Evolutionary conservation across 2,888 invertebrate species (phyloP).

Genomic region (Orthonevra nobilis): DNA sequence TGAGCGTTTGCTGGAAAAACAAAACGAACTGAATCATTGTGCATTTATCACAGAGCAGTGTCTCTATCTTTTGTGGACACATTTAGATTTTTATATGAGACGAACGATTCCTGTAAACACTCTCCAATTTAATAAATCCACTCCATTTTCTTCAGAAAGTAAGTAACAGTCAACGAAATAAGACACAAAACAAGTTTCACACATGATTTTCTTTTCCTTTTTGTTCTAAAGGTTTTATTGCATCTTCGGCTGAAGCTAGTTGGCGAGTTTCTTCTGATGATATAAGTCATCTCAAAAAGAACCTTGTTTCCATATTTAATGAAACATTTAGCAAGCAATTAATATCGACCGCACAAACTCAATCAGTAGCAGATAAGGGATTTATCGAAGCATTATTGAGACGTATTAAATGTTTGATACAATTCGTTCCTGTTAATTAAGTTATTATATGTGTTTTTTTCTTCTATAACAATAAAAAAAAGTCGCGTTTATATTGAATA

Average conservation of each 20-base stretch:
- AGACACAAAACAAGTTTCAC: too few relatives aligned
- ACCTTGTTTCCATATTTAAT: constrained; percentile 87
- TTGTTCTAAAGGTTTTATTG: constrained; percentile 77
- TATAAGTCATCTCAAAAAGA: constrained; percentile 85
- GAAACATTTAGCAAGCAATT: constrained; percentile 89
- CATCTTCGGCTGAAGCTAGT: constrained; percentile 80
- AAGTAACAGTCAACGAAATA: too few relatives aligned
- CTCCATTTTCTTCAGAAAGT: constrained; percentile 44
- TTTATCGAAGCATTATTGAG: constrained; percentile 88
- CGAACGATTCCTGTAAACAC: constrained; percentile 82
- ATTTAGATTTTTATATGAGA: constrained; percentile 86
- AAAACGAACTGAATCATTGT: constrained; percentile 83
- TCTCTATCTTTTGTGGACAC: constrained; percentile 88
- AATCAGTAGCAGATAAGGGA: constrained; percentile 84
- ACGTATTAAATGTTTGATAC: constrained; percentile 89
- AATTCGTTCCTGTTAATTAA: constrained; percentile 85
- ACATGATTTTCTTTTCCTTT: too few relatives aligned
- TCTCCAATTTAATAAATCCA: constrained; percentile 73
- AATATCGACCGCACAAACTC: constrained; percentile 85
- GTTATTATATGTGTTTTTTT: too few relatives aligned
- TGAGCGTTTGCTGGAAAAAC: constrained; percentile 82
- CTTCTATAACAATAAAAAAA: constrained; percentile 1
- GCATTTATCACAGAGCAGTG: constrained; percentile 86
- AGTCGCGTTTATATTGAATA: constrained; percentile 21
- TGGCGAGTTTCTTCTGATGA: constrained; percentile 84